Percentiles rank a stretch among this genome's conserved stretches.
phyloP scores from a whole-genome alignment of 30 jellyfish, hydroid and myxozoan genomes.

The Pseudorhiza aurosa region DNA sequence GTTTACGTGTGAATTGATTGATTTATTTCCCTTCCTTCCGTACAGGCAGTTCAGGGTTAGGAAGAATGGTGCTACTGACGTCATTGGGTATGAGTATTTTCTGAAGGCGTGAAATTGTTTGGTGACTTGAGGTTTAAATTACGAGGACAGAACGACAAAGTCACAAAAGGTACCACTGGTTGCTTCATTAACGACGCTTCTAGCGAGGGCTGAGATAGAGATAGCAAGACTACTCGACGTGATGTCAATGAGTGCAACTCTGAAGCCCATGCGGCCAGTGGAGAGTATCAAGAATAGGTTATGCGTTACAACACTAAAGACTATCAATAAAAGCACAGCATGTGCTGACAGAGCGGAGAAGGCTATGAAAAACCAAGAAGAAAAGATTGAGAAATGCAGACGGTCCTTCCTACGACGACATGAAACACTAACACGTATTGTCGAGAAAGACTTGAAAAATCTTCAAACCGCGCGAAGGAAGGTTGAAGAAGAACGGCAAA shows the following conservation, averaged over 20 bases:
- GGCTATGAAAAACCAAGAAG: not conserved
- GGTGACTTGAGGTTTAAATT: no score
- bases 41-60: not conserved
- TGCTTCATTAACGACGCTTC: no score
- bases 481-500: not conserved
- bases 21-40: not conserved
- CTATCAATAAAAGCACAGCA: not conserved
- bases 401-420: not conserved
- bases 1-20: not conserved
- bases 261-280: not conserved
- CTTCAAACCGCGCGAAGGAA: not conserved
- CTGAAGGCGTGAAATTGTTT: not conserved
- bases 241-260: not conserved
- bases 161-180: no score
- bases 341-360: not conserved
- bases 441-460: conserved; percentile 1
- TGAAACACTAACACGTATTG: not conserved
- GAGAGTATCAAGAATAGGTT: not conserved
- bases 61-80: not conserved
- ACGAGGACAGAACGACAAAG: no score
- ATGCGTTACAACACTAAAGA: not conserved
- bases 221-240: no score
- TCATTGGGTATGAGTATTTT: not conserved
- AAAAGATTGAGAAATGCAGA: conserved; percentile 13
- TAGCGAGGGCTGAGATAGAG: no score